Base-by-base conservation (phyloP, 2,888 invertebrate genomes). In the Limnephilus lunatus region DNA sequence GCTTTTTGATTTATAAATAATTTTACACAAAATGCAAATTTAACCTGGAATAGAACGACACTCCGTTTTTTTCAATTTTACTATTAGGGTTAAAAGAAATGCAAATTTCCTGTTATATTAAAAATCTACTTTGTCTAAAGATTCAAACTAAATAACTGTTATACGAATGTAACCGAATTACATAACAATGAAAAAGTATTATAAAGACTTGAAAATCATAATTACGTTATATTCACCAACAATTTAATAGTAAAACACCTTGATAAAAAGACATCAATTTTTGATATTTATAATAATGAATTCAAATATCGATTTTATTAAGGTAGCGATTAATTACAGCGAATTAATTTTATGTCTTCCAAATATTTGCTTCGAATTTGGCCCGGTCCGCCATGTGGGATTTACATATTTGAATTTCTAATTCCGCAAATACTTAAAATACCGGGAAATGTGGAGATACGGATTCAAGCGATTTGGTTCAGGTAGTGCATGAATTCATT, bases 401-500 rank as follows among this genome's bases (percentile, higher is more conserved):
- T 68, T n/a, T n/a, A 25, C 9, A 25, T 9, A n/a, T n/a, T n/a
- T n/a, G 68, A 4, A 19, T 25, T 68, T 48, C 48, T 53, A 19
- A 53, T 19, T 53, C 5, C 15, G 19, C n/a, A 9, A 68, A 68
- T 68, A 9, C 5, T 9, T 1, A 4, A 68, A 68, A 68, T 68
- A 25, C 68, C 25, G 25, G 32, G 32, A 82, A 48, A 86, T 48
- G n/a, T 30, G 25, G 14, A 15, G 12, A 14, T 48, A 3, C 68
- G 19, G 19, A 92, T 91, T 95, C 95, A 97, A 94, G 96, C 97
- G 95, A 97, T 96, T 95, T 96, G 96, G 95, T 97, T 97, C 94
- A 97, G 95, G 95, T 97, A 97, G 94, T 97, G 96, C 94, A 97
- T 96, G 95, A 97, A 97, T 94, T 97, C 96, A 95, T 96, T 97